Evolutionary conservation across 2,113 vertebrate genomes (phyloP).

Genomic region (Copsychus sechellarum): DNA sequence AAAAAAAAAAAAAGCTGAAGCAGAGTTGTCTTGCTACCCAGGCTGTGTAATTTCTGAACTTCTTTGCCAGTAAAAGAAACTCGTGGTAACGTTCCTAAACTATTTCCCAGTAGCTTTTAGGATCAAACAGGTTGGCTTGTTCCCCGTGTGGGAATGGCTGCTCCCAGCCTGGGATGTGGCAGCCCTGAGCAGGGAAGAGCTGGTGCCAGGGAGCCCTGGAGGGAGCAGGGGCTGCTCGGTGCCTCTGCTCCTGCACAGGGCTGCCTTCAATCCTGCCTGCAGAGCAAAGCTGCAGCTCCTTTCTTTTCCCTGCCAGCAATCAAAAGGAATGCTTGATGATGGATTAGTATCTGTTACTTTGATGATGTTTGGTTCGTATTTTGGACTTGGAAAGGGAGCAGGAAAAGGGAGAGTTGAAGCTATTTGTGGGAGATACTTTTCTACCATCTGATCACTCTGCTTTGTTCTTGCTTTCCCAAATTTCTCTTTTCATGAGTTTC

Average conservation of each 20-base stretch:
- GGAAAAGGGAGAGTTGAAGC: background rate
- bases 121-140: background rate
- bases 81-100: background rate
- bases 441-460: fast-evolving
- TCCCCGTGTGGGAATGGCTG: background rate
- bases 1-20: conserved; percentile 32
- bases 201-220: background rate
- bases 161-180: background rate
- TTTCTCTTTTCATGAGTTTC: background rate
- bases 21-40: background rate
- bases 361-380: background rate
- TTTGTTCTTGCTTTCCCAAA: background rate
- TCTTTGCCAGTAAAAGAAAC: background rate
- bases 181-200: background rate
- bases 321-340: background rate
- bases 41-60: background rate
- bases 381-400: background rate
- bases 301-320: background rate
- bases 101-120: background rate
- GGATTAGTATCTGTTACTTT: background rate
- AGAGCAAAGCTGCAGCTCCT: background rate
- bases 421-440: background rate
- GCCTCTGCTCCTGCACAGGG: background rate
- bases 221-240: fast-evolving
- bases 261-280: background rate